These are phyloP conservation scores for Bursaphelenchus mucronatus DNA, from an alignment of 1,140 invertebrate genomes.

Conservation along the genomic window DNA sequence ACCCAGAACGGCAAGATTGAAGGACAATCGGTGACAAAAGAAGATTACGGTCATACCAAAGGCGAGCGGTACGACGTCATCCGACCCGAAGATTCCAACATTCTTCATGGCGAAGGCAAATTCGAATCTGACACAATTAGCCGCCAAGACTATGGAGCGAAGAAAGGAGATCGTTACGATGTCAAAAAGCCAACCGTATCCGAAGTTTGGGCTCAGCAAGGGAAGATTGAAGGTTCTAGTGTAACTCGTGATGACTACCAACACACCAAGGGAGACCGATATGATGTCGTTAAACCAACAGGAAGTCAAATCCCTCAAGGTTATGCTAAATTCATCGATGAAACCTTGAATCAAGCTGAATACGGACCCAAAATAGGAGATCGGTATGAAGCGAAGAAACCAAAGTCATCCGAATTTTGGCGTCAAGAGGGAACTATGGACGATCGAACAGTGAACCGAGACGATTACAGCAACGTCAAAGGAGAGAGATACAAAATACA, in stretches of 20 bases:
- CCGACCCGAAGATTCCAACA: conserved; percentile 25
- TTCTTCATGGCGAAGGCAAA: conserved; percentile 30
- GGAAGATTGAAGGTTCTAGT: conserved; percentile 27
- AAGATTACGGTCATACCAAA: conserved; percentile 17
- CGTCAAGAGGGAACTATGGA: conserved; percentile 36
- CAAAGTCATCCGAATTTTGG: conserved; percentile 32
- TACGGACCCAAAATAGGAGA: conserved; percentile 9
- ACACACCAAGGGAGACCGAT: conserved; percentile 24
- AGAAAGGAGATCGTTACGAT: conserved; percentile 31
- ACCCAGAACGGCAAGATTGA: conserved; percentile 23
- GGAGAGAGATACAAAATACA: conserved; percentile 26
- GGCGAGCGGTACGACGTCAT: conserved; percentile 26
- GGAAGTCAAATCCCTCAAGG: background rate
- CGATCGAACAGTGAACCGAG: conserved; percentile 22
- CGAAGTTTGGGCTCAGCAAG: conserved; percentile 34
- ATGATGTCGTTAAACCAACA: conserved; percentile 16
- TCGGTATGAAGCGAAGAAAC: conserved; percentile 1
- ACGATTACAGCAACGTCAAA: conserved; percentile 18
- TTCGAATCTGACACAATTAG: conserved; percentile 14
- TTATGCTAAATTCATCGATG: background rate
- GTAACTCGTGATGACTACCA: conserved; percentile 26
- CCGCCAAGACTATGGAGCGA: conserved; percentile 22
- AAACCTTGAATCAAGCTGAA: conserved; percentile 13
- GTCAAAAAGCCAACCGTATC: conserved; percentile 33
- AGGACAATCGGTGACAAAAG: conserved; percentile 20